Evolutionary conservation across 2,113 vertebrate genomes (phyloP), one percentile per base, ranked within the genome.

Genomic region (Melanerpes aurifrons): DNA sequence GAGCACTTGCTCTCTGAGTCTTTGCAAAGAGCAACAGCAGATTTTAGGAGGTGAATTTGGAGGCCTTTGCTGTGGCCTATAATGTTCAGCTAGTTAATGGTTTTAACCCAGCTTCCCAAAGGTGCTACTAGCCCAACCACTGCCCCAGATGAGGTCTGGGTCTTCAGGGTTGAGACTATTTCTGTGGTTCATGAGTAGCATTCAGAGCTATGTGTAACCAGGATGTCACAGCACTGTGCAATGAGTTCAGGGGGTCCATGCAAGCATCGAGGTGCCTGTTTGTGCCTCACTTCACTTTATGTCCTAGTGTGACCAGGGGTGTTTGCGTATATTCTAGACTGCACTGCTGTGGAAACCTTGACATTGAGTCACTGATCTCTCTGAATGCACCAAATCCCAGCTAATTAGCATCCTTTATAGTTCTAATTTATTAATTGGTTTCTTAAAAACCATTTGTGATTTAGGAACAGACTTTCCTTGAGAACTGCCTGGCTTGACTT

Each of bases 81-180:
- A 15, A 29, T 77, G 20, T 56, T 73, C 21, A 45, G 32, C 6
- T 24, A 40, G 12, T 19, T 12, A 10, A 25, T 0, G 1, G 19
- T 26, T 94, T 89, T 53, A 54, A 26, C 5, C 0, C 11, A 9
- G n/a, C 22, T 84, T 45, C 26, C 6, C 48, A 19, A 56, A 12
- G 31, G 3, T 26, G 4, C 14, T 25, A 1, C 9, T 37, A 3
- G 17, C 4, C 2, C 9, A n/a, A 48, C 11, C 0, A 0, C 19
- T 76, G 32, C 17, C 47, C 22, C 26, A 73, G 43, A 9, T 32
- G 53, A 48, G 12, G 5, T 32, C 9, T 80, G 12, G 4, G 3
- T 40, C 40, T 70, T 57, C n/a, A 82, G 37, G 31, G 35, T 18
- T n/a, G 37, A 31, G 8, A 29, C 21, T 47, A 7, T 25, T 67